Base-by-base conservation (phyloP, 2,113 vertebrate species). In the Brachyhypopomus occidentalis region DNA sequence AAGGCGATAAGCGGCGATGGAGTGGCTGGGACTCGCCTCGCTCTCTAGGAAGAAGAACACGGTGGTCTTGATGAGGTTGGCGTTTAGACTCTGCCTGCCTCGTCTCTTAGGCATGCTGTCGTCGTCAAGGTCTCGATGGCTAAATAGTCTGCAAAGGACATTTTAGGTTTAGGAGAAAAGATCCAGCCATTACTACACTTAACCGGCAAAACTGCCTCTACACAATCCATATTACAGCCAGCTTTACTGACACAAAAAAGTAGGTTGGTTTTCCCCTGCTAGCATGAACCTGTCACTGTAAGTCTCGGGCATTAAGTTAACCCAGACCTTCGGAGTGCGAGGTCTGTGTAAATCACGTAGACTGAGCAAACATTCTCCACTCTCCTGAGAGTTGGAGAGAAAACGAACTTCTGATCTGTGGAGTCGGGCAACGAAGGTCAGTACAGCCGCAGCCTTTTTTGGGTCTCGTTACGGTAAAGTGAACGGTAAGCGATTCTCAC, bases 11-110 rank as follows among this genome's bases (percentile, higher is more conserved):
- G n/a, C n/a, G n/a, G n/a, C n/a, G 19, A 7, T 22, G 1, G 23
- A 45, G n/a, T 63, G 27, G 0, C 17, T 62, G 19, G 1, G 20
- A 17, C 83, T 72, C 88, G 98, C 98, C 94, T 99, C 98, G 88
- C 98, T 99, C 94, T 99, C 98, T 86, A 99, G 91, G 88, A 99
- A 99, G 94, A 99, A 99, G 92, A 99, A 99, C 81, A 99, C 98
- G 85, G 98, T 95, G 38, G 98, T 99, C 91, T 98, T 99, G 76
- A 99, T 97, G 88, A 98, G 97, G 86, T 98, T 99, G 88, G 97
- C 96, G 77, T 98, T 99, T 4, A 95, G 94, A 87, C 97, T 95
- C 92, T 97, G 97, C 87, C 97, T 95, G 86, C 98, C 98, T 89
- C 97, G 95, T 88, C 98, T 85, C 38, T 83, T 99, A 79, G 98